Conservation (phyloP, 1,140 invertebrate genomes). For the Pissodes strobi region DNA sequence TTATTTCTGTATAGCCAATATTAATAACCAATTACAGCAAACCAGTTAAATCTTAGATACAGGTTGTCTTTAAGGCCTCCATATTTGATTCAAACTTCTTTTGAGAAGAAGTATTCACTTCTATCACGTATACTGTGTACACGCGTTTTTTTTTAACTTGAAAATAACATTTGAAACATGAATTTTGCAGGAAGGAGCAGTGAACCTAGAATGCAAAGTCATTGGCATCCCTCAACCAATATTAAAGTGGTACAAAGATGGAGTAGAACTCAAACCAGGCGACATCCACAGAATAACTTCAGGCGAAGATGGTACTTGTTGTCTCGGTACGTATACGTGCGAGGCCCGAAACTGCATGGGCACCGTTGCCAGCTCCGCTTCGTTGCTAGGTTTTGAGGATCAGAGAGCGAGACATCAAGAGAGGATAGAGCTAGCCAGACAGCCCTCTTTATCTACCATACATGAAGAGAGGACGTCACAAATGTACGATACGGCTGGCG, state of each 20-base stretch:
- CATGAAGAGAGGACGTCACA: constrained; percentile 89
- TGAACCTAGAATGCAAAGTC: constrained; percentile 93
- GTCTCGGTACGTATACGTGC: constrained; percentile 84
- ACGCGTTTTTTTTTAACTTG: background rate
- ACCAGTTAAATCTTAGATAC: background rate
- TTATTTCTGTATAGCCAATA: background rate
- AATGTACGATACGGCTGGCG: constrained; percentile 79
- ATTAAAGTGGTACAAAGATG: constrained; percentile 91
- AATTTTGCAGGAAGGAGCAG: constrained; percentile 70
- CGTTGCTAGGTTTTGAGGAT: constrained; percentile 85
- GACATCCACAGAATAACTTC: constrained; percentile 91
- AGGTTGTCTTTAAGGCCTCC: no score
- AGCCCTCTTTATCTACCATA: constrained; percentile 85
- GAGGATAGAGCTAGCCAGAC: constrained; percentile 64
- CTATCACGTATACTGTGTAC: background rate
- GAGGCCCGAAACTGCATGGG: constrained; percentile 93
- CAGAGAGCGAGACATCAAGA: constrained; percentile 60
- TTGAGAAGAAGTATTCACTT: background rate
- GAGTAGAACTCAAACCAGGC: constrained; percentile 83
- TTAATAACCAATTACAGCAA: no score
- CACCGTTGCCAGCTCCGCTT: constrained; percentile 83
- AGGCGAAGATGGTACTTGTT: constrained; percentile 85
- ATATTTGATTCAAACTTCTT: no score
- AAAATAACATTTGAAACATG: no score
- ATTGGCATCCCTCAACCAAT: constrained; percentile 86